phyloP scores from a whole-genome alignment of 2,888 invertebrate species.

The Tubulanus polymorphus region DNA sequence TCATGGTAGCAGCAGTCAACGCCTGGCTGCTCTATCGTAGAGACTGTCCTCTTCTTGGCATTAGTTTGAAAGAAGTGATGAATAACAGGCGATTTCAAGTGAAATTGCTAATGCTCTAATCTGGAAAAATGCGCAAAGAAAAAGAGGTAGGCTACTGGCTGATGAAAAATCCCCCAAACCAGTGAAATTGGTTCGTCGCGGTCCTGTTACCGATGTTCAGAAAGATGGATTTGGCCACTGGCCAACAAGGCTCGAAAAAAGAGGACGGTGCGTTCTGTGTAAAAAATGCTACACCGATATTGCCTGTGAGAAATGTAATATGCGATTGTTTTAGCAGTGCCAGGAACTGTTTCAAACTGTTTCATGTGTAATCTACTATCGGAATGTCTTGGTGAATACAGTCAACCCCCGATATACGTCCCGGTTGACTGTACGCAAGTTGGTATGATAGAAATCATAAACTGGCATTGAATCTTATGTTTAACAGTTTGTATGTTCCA shows the following conservation, averaged over 20 bases:
- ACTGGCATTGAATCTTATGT: too few species aligned
- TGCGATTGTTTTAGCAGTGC: too few species aligned
- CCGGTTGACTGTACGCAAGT: too few species aligned
- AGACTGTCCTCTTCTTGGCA: not conserved
- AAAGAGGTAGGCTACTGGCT: not conserved
- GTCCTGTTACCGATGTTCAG: slow-evolving; percentile 4
- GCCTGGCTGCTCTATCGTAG: slow-evolving; percentile 7
- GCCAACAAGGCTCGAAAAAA: slow-evolving; percentile 7
- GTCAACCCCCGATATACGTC: too few species aligned
- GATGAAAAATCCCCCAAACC: too few species aligned
- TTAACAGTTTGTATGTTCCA: too few species aligned
- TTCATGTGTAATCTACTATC: too few species aligned
- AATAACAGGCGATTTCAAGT: not conserved
- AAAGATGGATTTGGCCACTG: slow-evolving; percentile 8
- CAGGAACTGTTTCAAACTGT: too few species aligned
- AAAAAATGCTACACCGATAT: not conserved
- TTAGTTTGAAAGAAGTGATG: not conserved
- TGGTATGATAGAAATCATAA: too few species aligned
- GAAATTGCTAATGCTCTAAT: not conserved
- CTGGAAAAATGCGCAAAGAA: not conserved
- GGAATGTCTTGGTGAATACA: too few species aligned
- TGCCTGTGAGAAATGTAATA: not conserved
- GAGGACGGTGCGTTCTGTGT: not conserved
- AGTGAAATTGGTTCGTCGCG: not conserved
- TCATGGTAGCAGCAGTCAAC: slow-evolving; percentile 6